Evolutionary conservation across 2,797 vertebrate species (phyloP), one percentile per base, ranked within the genome.

Genomic region (Cuculus canorus): DNA sequence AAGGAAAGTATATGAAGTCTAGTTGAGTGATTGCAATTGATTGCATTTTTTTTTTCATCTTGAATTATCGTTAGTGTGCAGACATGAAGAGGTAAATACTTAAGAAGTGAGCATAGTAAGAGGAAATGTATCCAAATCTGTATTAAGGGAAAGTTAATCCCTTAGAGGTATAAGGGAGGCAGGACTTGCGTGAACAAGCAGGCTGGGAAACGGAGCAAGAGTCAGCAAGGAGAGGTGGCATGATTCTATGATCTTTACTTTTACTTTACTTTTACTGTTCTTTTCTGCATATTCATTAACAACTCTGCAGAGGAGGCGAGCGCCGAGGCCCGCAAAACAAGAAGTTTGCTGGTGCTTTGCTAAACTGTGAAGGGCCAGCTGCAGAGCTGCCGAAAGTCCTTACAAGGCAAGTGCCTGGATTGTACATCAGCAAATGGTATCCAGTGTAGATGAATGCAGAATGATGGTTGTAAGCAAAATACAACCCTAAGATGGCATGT

Each of bases 381-480:
- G 15, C 70, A 33, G 59, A 72, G n/a, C 54, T 84, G 37, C 54
- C 72, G 39, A 86, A 88, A 69, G 32, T 75, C 86, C 73, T 90
- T 88, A 86, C 30, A 71, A 85, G 69, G 53, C 59, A 56, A 92
- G 47, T 69, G 47, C 45, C 68, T 77, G 33, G 10, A 3, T 69
- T 54, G 24, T 69, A 88, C 93, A 88, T 88, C 41, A 65, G 13
- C 37, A 86, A 35, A 56, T 43, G 10, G 33, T 69, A 56, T 7
- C 68, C 0, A 0, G 13, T 53, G 28, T 61, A 43, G 47, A 79
- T 71, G 50, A 93, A 61, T 12, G 45, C 17, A 5, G 1, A 83
- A 27, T 1, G 4, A 24, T 78, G 16, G n/a, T 83, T 64, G 32
- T 81, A 83, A 60, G 53, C 65, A 86, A 93, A 92, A 54, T 15